Percentiles rank a stretch among this genome's conserved stretches.
These are phyloP conservation scores for Nomada hirtipes DNA, from an alignment of 2,888 invertebrate genomes.

Conservation along the genomic window DNA sequence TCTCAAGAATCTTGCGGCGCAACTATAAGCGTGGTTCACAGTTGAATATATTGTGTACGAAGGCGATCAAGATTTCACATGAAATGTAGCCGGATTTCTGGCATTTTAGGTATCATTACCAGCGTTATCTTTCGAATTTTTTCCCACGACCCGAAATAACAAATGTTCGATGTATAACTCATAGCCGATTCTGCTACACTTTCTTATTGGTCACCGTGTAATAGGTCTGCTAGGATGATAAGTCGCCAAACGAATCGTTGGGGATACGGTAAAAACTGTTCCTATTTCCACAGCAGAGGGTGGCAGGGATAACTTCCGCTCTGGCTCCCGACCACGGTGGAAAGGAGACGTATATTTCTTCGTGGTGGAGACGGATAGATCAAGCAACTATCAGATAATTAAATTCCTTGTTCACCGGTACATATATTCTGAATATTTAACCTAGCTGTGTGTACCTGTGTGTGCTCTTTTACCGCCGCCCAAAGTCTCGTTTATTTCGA, in stretches of 20 bases:
- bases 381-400: slow-evolving; percentile 79
- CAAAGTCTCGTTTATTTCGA: slow-evolving; percentile 32
- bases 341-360: slow-evolving; percentile 60
- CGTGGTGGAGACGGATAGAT: slow-evolving; percentile 70
- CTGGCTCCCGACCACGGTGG: slow-evolving; percentile 45
- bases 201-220: slow-evolving; percentile 56
- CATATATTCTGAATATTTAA: slow-evolving; percentile 72
- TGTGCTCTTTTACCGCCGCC: background rate
- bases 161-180: slow-evolving; percentile 52
- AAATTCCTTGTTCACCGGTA: slow-evolving; percentile 72
- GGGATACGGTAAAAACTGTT: slow-evolving; percentile 64
- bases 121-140: slow-evolving; percentile 19
- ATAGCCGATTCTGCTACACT: slow-evolving; percentile 28
- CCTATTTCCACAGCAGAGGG: slow-evolving; percentile 61
- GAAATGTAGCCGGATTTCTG: slow-evolving; percentile 7
- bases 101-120: slow-evolving; percentile 13
- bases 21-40: too few relatives aligned
- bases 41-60: background rate
- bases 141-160: slow-evolving; percentile 27
- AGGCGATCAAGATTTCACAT: background rate
- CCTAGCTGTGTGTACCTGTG: slow-evolving; percentile 37
- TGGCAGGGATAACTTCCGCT: slow-evolving; percentile 64
- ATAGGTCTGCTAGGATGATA: slow-evolving; percentile 58
- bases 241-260: slow-evolving; percentile 55
- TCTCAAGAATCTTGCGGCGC: too few relatives aligned